Evolutionary conservation across 2,797 vertebrate species (phyloP).

Genomic region (Buphagus erythrorhynchus): DNA sequence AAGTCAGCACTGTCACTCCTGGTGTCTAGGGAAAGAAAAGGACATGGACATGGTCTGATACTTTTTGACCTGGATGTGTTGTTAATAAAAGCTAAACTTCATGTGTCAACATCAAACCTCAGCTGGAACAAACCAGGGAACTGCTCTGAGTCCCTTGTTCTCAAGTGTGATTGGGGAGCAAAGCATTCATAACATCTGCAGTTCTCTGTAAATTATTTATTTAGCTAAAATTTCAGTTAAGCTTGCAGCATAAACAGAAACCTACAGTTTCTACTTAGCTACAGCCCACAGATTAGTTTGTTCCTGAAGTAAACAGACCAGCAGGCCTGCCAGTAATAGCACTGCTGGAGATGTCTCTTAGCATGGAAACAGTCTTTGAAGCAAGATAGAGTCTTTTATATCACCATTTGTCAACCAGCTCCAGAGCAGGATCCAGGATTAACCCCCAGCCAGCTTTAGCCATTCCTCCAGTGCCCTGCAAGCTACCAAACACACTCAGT

Average conservation of each 20-base stretch:
- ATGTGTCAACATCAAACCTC: accelerated
- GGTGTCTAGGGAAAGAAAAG: neutral
- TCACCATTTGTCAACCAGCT: neutral
- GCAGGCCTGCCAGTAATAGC: neutral
- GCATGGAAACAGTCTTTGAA: neutral
- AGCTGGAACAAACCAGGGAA: neutral
- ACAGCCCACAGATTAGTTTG: neutral
- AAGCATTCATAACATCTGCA: neutral
- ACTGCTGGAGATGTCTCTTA: neutral
- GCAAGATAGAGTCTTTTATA: neutral
- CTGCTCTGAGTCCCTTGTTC: neutral
- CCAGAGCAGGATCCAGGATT: slow-evolving; percentile 1
- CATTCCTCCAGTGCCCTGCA: neutral
- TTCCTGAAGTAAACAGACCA: neutral
- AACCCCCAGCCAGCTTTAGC: neutral
- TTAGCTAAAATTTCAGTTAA: neutral
- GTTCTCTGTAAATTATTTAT: neutral
- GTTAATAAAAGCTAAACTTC: neutral
- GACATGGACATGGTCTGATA: neutral
- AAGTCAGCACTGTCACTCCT: neutral
- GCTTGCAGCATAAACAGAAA: neutral
- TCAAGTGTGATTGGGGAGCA: neutral
- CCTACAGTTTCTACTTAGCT: neutral
- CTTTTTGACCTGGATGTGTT: neutral
- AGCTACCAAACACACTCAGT: neutral